phyloP scores from a whole-genome alignment of 2,113 vertebrate genomes.

The Engystomops pustulosus region DNA sequence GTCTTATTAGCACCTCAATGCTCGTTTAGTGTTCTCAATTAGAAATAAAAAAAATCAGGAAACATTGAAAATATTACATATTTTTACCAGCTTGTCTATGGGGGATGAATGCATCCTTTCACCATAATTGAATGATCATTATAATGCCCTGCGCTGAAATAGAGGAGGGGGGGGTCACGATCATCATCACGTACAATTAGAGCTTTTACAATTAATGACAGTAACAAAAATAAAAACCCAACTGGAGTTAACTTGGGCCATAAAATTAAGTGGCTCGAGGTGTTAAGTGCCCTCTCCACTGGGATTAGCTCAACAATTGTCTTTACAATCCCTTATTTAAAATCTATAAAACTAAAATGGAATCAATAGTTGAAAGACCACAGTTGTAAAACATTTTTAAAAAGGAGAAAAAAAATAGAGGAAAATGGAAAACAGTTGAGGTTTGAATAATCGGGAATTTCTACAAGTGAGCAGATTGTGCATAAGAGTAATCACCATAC shows the following conservation, averaged over 20 bases:
- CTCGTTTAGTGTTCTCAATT: slow-evolving; percentile 79
- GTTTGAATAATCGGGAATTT: slow-evolving; percentile 39
- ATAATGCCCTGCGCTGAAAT: slow-evolving; percentile 32
- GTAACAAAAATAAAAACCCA: slow-evolving; percentile 6
- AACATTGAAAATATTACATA: slow-evolving; percentile 70
- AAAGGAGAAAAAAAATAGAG: neutral
- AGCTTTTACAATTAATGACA: neutral
- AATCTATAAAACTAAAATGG: slow-evolving; percentile 52
- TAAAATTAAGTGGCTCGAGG: slow-evolving; percentile 41
- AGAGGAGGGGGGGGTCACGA: neutral
- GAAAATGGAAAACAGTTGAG: slow-evolving; percentile 11
- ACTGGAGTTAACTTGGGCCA: slow-evolving; percentile 28
- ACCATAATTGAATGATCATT: slow-evolving; percentile 46
- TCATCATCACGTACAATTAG: slow-evolving; percentile 11
- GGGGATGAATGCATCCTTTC: slow-evolving; percentile 60
- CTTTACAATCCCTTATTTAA: slow-evolving; percentile 41
- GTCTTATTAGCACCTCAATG: slow-evolving; percentile 88
- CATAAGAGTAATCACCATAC: slow-evolving; percentile 50
- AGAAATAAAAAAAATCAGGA: slow-evolving; percentile 71
- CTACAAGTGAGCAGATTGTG: slow-evolving; percentile 57
- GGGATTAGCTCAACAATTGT: slow-evolving; percentile 56
- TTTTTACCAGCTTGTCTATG: slow-evolving; percentile 61
- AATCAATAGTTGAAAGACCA: slow-evolving; percentile 50
- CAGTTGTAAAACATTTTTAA: slow-evolving; percentile 21
- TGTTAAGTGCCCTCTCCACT: slow-evolving; percentile 51